Base-by-base conservation (phyloP, 2,797 vertebrate genomes). In the Stomatorhinus walkeri region DNA sequence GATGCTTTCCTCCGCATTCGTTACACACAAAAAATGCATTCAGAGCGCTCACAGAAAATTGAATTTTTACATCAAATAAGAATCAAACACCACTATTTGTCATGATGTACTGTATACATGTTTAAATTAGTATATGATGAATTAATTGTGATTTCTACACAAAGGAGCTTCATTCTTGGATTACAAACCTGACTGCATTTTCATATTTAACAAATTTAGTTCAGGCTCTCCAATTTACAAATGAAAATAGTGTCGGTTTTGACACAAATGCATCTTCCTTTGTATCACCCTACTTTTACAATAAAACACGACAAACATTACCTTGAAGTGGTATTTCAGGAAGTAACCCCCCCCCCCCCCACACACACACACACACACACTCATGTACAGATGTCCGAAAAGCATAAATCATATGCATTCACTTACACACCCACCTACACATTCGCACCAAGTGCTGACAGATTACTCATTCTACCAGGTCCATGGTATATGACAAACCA, bases 391-490 rank as follows among this genome's bases (percentile, higher is more conserved):
- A 72, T 72, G 64, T 72, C 28, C 7, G 16, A 79, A 76, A 76
- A 40, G 72, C 36, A 16, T 79, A 40, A 79, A 79, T 40, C 56
- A 64, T 12, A 46, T 46, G 36, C 40, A 56, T 83, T 52, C 49
- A 5, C 79, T 88, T 56, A 79, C 59, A 88, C 87, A 54, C 72
- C 61, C 61, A 84, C 72, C 83, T 56, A 87, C 85, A 89, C 49
- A 59, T n/a, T 40, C 5, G 19, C 72, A 79, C 32, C 36, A 79
- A 24, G 14, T 32, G 36, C 36, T 19, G 24, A 48, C n/a, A 49
- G n/a, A 68, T 61, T 32, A 49, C 5, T 40, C 14, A 79, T 79
- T 79, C 36, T 43, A 46, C 16, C 36, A 46, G 36, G 43, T 48
- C 16, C 49, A 54, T 16, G 24, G 12, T 64, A 22, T n/a, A 46